phyloP scores from a whole-genome alignment of 2,888 invertebrate genomes.

The Caenorhabditis becei region DNA sequence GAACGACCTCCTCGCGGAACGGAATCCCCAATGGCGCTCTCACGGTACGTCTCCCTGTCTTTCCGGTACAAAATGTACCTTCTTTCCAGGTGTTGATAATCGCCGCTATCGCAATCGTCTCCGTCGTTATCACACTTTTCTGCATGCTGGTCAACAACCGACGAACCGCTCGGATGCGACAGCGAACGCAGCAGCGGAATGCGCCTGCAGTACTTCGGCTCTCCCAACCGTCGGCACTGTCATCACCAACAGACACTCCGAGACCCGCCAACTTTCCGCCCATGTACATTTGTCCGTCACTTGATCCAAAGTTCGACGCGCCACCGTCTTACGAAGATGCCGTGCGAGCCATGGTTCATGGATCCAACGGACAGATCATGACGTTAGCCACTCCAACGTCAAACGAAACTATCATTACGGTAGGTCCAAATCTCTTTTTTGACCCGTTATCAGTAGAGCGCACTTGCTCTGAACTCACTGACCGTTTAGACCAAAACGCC shows the following conservation, averaged over 20 bases:
- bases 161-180: conserved; percentile 52
- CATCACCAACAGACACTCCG: conserved; percentile 39
- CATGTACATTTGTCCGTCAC: conserved; percentile 59
- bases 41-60: conserved; percentile 40
- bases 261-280: conserved; percentile 59
- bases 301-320: conserved; percentile 69
- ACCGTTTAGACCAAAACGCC: neutral
- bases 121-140: conserved; percentile 67
- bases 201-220: conserved; percentile 42
- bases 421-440: conserved; percentile 11
- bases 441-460: neutral
- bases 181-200: conserved; percentile 52
- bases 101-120: conserved; percentile 69
- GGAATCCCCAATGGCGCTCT: conserved; percentile 70
- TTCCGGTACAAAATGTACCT: neutral
- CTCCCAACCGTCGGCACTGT: conserved; percentile 30
- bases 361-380: neutral
- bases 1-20: conserved; percentile 50
- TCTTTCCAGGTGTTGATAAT: conserved; percentile 55
- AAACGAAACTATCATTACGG: conserved; percentile 45
- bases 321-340: conserved; percentile 71
- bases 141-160: conserved; percentile 70
- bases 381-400: neutral
- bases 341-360: conserved; percentile 53
- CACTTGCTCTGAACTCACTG: neutral